Evolutionary conservation across 2,888 invertebrate species (phyloP).

Genomic region (Lepidochitona cinerea): DNA sequence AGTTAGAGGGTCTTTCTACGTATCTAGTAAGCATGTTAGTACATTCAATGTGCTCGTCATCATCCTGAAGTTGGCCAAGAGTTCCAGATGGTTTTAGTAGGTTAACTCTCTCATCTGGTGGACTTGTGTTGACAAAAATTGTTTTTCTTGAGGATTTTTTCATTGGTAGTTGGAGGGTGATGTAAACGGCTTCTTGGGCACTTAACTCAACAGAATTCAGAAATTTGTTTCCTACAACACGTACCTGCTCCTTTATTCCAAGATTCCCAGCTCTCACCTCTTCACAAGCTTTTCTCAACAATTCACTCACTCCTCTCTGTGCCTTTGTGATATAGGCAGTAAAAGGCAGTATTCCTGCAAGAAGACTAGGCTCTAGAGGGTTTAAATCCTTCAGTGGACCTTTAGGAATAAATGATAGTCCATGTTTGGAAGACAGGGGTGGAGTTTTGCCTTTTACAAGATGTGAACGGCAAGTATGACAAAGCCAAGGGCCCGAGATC

Average conservation of each 20-base stretch:
- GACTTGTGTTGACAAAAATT: constrained; percentile 41
- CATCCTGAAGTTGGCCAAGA: constrained; percentile 34
- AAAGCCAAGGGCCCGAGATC: constrained; percentile 14
- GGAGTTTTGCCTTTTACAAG: constrained; percentile 17
- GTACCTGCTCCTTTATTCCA: constrained; percentile 29
- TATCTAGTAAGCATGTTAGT: constrained; percentile 28
- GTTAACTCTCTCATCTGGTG: constrained; percentile 41
- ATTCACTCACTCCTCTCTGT: constrained; percentile 37
- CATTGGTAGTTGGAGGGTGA: constrained; percentile 40
- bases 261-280: constrained; percentile 30
- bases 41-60: constrained; percentile 26
- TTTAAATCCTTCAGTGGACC: constrained; percentile 22
- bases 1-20: constrained; percentile 19
- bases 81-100: constrained; percentile 46
- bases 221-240: constrained; percentile 41
- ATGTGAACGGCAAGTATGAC: constrained; percentile 10
- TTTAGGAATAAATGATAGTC: constrained; percentile 4
- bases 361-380: constrained; percentile 9
- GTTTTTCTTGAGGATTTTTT: constrained; percentile 26
- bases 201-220: constrained; percentile 45
- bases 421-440: constrained; percentile 9
- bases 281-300: constrained; percentile 30
- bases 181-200: constrained; percentile 51
- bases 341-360: constrained; percentile 16
- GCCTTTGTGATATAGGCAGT: constrained; percentile 36